Evolutionary conservation across 1,140 invertebrate species (phyloP).

Genomic region (Drosophila quadrilineata): DNA sequence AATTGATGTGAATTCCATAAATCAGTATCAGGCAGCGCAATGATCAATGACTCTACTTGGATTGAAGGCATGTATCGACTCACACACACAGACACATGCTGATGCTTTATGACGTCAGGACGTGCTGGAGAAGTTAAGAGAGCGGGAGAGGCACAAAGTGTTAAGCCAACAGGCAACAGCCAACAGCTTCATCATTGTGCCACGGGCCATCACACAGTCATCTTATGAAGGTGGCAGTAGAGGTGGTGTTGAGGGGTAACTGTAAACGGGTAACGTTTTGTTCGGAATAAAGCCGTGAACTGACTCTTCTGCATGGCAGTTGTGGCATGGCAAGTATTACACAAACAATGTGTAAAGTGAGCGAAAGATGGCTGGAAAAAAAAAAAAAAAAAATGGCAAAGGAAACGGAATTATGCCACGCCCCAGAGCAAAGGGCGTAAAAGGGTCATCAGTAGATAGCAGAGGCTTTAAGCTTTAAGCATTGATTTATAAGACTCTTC

Average conservation of each 20-base stretch:
- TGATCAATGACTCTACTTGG: slow-evolving; percentile 69
- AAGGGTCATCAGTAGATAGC: slow-evolving; percentile 28
- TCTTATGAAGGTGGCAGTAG: neutral
- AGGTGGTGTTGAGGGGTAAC: neutral
- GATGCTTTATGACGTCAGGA: slow-evolving; percentile 55
- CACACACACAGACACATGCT: too few relatives aligned
- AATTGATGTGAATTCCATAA: slow-evolving; percentile 65
- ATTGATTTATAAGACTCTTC: slow-evolving; percentile 68
- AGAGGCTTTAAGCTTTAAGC: slow-evolving; percentile 63
- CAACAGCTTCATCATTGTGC: slow-evolving; percentile 63
- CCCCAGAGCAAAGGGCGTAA: neutral
- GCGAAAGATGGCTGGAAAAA: too few relatives aligned
- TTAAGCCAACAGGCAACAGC: slow-evolving; percentile 46
- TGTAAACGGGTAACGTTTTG: slow-evolving; percentile 23
- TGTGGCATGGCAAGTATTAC: slow-evolving; percentile 51
- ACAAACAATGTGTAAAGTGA: slow-evolving; percentile 54
- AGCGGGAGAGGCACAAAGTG: slow-evolving; percentile 52
- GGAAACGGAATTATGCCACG: slow-evolving; percentile 46
- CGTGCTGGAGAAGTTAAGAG: slow-evolving; percentile 47
- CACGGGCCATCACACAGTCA: neutral
- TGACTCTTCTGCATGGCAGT: slow-evolving; percentile 40
- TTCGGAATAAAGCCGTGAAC: slow-evolving; percentile 35
- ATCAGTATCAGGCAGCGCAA: slow-evolving; percentile 65
- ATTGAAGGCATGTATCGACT: slow-evolving; percentile 71
- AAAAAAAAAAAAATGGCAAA: too few relatives aligned